Evolutionary conservation across 2,797 vertebrate genomes (phyloP), one percentile per base, ranked within the genome.

Genomic region (Myiothlypis coronata): DNA sequence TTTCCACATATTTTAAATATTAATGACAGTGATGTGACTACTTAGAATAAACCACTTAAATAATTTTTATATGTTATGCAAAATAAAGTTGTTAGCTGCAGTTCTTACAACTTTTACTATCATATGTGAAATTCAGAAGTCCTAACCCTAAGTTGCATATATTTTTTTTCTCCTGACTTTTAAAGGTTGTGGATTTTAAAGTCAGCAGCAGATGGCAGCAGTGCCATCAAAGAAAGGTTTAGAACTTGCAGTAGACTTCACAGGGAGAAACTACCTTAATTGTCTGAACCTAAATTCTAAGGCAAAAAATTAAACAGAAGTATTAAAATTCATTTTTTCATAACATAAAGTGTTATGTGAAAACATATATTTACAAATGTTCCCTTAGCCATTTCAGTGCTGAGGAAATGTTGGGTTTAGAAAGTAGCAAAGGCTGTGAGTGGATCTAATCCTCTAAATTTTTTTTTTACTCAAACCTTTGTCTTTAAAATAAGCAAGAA

Each of bases 171-270:
- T 39, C 2, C 43, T 26, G 22, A 6, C 18, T 12, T 65, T 59
- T 56, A 39, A 21, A 60, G 14, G 10, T 0, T 89, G 91, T 14
- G 74, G 12, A 34, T 86, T 94, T 75, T 34, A 22, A 70, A 71
- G 37, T 4, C 35, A 80, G 43, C 95, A 92, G 93, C 89, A 96
- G 94, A 69, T 89, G 95, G 96, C 91, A 96, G 94, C 77, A 94
- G 85, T 7, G 18, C 24, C 11, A 24, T 22, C 12, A 11, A 19
- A 57, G 14, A 5, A 52, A 56, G 11, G 43, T 81, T 47, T 50
- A 6, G 30, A 63, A 28, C 11, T 68, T 28, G 12, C 14, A n/a
- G 14, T 1, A 18, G 8, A 28, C 2, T 55, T 55, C 26, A 50
- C 16, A 11, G 14, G 12, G 11, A 65, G 21, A 79, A 55, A 16